Conservation (phyloP, 2,113 vertebrate genomes). For the Nanorana parkeri region DNA sequence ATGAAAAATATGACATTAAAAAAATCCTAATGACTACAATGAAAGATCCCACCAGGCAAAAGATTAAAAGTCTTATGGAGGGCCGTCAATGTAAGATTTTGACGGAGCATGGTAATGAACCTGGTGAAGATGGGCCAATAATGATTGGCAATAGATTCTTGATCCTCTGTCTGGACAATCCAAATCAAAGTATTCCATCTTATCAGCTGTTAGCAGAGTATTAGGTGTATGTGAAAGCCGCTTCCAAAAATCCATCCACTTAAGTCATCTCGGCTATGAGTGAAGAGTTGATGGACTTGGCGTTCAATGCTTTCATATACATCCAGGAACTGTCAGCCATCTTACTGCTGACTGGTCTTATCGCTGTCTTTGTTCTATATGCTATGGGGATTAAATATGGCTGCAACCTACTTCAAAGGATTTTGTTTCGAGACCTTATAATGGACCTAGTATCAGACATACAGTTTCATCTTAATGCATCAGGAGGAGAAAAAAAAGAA, state of each 20-base stretch:
- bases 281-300: not conserved
- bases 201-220: conserved; percentile 46
- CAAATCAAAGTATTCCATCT: not conserved
- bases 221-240: not conserved
- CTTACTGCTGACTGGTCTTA: too few relatives aligned
- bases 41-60: not conserved
- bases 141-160: not conserved
- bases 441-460: too few relatives aligned
- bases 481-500: too few relatives aligned
- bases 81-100: not conserved
- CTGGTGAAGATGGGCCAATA: not conserved
- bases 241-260: conserved; percentile 24
- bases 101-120: not conserved
- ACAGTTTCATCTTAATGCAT: too few relatives aligned
- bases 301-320: not conserved
- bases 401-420: too few relatives aligned
- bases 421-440: too few relatives aligned
- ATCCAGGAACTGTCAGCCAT: conserved; percentile 5
- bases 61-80: not conserved
- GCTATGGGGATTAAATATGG: too few relatives aligned
- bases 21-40: conserved; percentile 4
- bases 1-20: not conserved
- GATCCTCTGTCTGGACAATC: too few relatives aligned
- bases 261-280: not conserved
- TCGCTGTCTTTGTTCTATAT: too few relatives aligned